A percentile compares a stretch with the other conserved stretches of the same genome.
Conservation (phyloP, 2,797 vertebrate species). For the Meda fulgida region DNA sequence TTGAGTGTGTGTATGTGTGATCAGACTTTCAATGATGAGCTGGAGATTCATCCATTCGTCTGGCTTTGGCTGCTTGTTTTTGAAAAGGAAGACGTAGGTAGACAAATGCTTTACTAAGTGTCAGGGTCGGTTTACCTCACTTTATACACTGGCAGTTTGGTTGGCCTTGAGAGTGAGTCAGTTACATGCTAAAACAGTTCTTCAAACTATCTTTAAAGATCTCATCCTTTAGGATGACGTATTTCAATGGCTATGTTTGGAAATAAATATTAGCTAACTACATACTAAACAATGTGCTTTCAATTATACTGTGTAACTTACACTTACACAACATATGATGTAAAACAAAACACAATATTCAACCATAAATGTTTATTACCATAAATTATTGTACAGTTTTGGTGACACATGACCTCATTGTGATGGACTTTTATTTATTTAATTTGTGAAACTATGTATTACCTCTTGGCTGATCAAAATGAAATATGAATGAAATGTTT, state of each 20-base stretch:
- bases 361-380: conserved; percentile 13
- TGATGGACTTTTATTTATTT: too few species aligned
- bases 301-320: background rate
- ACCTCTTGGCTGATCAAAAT: background rate
- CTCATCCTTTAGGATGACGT: background rate
- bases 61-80: conserved; percentile 44
- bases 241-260: conserved; percentile 5
- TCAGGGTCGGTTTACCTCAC: conserved; percentile 39
- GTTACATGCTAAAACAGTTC: conserved; percentile 19
- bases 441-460: too few species aligned
- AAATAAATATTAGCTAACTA: background rate
- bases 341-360: background rate
- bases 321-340: background rate
- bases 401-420: too few species aligned
- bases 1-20: conserved; percentile 15
- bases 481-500: too few species aligned
- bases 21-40: conserved; percentile 27
- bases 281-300: background rate
- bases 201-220: conserved; percentile 1
- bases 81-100: conserved; percentile 49
- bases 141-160: conserved; percentile 44
- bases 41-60: conserved; percentile 31
- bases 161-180: conserved; percentile 43
- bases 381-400: conserved; percentile 62
- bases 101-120: conserved; percentile 39